Conservation (phyloP, 2,888 invertebrate species). For the Xylota segnis region DNA sequence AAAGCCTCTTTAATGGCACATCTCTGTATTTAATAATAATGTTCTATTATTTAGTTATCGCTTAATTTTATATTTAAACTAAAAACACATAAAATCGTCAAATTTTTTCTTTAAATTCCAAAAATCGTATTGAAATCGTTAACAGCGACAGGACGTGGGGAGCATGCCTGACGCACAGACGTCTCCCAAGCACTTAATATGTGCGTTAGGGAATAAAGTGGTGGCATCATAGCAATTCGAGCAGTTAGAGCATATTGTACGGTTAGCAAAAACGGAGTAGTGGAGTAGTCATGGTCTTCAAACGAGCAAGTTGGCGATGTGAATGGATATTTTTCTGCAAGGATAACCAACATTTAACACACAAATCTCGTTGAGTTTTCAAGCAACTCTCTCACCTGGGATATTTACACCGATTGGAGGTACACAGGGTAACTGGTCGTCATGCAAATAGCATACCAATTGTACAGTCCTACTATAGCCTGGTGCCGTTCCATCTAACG, state of each 20-base stretch:
- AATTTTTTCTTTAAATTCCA: slow-evolving; percentile 77
- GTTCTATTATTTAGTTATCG: too few species aligned
- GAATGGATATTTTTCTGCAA: slow-evolving; percentile 86
- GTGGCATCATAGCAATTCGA: slow-evolving; percentile 92
- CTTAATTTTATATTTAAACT: too few species aligned
- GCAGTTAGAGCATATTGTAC: slow-evolving; percentile 91
- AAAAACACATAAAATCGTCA: too few species aligned
- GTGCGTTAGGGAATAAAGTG: slow-evolving; percentile 93
- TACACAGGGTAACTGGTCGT: slow-evolving; percentile 95
- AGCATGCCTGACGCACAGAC: slow-evolving; percentile 95
- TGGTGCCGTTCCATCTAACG: slow-evolving; percentile 86
- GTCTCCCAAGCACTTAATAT: slow-evolving; percentile 97
- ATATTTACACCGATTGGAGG: slow-evolving; percentile 94
- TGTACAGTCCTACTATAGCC: slow-evolving; percentile 90
- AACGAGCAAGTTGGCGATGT: slow-evolving; percentile 89
- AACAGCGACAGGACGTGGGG: slow-evolving; percentile 85
- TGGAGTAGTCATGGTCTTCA: slow-evolving; percentile 90
- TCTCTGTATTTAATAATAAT: too few species aligned
- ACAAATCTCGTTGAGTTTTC: neutral
- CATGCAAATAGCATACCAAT: slow-evolving; percentile 93
- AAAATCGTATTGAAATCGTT: slow-evolving; percentile 80
- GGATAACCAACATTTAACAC: neutral
- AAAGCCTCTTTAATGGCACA: too few species aligned
- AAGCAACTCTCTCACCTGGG: slow-evolving; percentile 86
- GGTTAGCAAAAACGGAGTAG: slow-evolving; percentile 90